Conservation (phyloP, 1,140 invertebrate species). For the Homarus americanus region DNA sequence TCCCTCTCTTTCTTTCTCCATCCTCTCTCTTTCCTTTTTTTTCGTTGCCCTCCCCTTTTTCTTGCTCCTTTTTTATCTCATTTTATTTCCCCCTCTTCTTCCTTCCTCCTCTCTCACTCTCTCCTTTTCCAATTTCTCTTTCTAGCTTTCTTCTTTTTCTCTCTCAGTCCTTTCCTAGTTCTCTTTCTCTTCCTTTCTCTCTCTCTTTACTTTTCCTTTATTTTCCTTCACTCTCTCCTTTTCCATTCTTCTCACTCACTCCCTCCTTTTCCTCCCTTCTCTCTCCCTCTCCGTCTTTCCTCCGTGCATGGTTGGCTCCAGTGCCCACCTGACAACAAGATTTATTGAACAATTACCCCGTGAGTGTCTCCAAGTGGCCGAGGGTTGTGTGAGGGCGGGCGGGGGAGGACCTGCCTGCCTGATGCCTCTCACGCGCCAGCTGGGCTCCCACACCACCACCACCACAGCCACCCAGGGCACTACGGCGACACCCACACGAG, state of each 20-base stretch:
- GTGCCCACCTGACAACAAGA: not conserved
- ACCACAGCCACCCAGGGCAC: too few species aligned
- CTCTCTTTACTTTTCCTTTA: not conserved
- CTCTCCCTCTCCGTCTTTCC: not conserved
- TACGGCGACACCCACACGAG: too few species aligned
- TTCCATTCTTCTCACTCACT: not conserved
- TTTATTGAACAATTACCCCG: slow-evolving; percentile 11
- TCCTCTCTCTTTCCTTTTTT: too few species aligned
- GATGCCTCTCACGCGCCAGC: too few species aligned
- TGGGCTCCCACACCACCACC: too few species aligned
- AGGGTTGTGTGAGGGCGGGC: not conserved
- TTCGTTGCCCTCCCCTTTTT: too few species aligned
- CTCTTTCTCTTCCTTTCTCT: not conserved
- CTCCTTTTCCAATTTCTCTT: not conserved
- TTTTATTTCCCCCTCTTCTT: not conserved
- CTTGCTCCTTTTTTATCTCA: too few species aligned
- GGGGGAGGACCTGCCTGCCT: too few species aligned
- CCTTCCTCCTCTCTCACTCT: not conserved
- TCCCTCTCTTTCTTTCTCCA: too few species aligned
- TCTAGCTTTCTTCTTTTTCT: not conserved
- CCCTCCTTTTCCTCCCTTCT: not conserved
- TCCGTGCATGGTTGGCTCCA: not conserved
- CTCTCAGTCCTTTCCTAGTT: not conserved
- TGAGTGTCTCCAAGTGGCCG: not conserved
- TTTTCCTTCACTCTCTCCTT: not conserved